These are phyloP conservation scores for Entomyzon cyanotis DNA, from an alignment of 2,113 vertebrate species.

Conservation along the genomic window DNA sequence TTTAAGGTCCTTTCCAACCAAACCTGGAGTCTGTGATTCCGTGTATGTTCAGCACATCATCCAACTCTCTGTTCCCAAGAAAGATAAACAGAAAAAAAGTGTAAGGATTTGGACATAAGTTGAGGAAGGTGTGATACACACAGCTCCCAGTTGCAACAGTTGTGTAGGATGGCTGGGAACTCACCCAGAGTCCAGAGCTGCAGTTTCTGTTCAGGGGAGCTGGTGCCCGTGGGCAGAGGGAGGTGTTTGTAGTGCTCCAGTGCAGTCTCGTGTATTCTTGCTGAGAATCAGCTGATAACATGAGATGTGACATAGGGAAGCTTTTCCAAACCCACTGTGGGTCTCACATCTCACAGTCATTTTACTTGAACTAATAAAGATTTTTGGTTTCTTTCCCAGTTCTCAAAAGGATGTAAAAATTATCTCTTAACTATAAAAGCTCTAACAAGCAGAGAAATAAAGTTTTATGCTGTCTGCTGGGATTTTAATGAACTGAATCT, in stretches of 20 bases:
- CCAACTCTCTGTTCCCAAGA: fast-evolving
- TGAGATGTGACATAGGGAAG: not conserved
- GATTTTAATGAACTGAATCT: not conserved
- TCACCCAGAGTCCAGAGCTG: fast-evolving
- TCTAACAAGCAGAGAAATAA: not conserved
- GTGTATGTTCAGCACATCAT: fast-evolving
- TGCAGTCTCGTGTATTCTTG: not conserved
- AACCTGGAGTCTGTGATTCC: not conserved
- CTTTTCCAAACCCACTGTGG: fast-evolving
- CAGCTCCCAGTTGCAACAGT: fast-evolving
- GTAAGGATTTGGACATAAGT: fast-evolving
- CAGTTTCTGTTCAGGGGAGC: fast-evolving
- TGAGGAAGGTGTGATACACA: not conserved
- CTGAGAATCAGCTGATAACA: not conserved
- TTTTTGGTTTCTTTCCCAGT: not conserved
- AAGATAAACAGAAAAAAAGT: fast-evolving
- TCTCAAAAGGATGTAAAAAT: not conserved
- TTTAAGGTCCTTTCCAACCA: not conserved
- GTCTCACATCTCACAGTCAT: not conserved
- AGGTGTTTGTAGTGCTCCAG: not conserved
- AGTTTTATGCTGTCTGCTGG: not conserved
- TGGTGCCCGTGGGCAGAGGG: not conserved
- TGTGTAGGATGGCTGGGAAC: fast-evolving
- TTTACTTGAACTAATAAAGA: not conserved
- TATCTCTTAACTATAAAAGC: not conserved